Evolutionary conservation across 1,140 invertebrate genomes (phyloP).

Genomic region (Drosophila willistoni): DNA sequence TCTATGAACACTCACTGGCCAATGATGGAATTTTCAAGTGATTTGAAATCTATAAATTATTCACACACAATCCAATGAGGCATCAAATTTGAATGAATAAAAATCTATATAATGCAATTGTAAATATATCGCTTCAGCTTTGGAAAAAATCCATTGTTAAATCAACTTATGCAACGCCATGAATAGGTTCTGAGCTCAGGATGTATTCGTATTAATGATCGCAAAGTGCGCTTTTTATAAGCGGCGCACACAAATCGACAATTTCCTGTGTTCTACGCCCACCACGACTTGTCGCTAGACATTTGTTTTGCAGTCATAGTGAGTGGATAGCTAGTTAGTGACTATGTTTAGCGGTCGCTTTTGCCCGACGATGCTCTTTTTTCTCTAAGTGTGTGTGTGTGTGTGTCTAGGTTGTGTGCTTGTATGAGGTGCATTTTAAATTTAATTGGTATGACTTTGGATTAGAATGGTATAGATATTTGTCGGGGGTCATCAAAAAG

Average conservation of each 20-base stretch:
- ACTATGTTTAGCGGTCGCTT: constrained; percentile 10
- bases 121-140: neutral
- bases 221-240: constrained; percentile 43
- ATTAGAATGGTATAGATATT: constrained; percentile 3
- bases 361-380: constrained; percentile 11
- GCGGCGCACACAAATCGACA: constrained; percentile 54
- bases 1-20: neutral
- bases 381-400: neutral
- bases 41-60: neutral
- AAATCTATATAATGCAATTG: neutral
- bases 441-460: constrained; percentile 29
- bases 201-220: constrained; percentile 49
- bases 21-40: neutral
- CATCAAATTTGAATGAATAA: neutral
- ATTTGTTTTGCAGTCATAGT: constrained; percentile 2
- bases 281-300: constrained; percentile 30
- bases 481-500: neutral
- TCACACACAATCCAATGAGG: neutral
- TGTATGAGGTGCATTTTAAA: constrained; percentile 18
- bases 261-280: constrained; percentile 57
- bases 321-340: constrained; percentile 8
- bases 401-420: neutral
- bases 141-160: neutral
- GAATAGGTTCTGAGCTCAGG: constrained; percentile 26
- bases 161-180: constrained; percentile 16